Conservation (phyloP, 2,113 vertebrate genomes). For the Indicator maculatus region DNA sequence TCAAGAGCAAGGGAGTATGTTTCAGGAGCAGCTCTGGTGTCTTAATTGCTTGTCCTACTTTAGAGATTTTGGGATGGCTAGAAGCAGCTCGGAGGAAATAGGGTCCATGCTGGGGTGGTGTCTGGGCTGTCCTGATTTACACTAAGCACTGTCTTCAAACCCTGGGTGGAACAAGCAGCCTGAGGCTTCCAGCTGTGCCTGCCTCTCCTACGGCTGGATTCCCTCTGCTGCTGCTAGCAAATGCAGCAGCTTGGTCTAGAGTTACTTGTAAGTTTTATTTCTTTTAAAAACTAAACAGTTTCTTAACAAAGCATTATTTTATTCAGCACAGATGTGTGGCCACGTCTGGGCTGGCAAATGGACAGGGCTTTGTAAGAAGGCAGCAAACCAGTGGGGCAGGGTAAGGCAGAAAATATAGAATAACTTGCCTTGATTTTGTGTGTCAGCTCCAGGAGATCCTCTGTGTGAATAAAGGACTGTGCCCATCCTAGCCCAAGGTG, state of each 20-base stretch:
- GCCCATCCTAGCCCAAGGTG: background rate
- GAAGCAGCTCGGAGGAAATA: background rate
- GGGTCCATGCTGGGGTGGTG: background rate
- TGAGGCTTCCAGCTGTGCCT: background rate
- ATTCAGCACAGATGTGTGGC: background rate
- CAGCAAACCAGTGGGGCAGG: background rate
- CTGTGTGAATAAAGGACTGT: background rate
- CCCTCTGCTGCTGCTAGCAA: background rate
- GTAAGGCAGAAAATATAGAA: background rate
- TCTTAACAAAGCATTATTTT: background rate
- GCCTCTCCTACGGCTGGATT: background rate
- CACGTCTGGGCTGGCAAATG: background rate
- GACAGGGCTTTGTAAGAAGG: background rate
- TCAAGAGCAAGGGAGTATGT: rapidly evolving
- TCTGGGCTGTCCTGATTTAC: background rate
- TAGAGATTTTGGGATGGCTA: background rate
- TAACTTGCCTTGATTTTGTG: rapidly evolving
- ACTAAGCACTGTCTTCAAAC: background rate
- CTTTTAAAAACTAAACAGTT: background rate
- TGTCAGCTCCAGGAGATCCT: background rate
- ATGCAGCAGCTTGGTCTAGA: background rate
- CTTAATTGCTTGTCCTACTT: constrained; percentile 44
- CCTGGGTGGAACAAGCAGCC: background rate
- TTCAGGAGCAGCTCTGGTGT: background rate
- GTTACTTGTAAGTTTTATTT: background rate